Base-by-base conservation (phyloP, 2,888 invertebrate genomes). In the Drosophila subquinaria region DNA sequence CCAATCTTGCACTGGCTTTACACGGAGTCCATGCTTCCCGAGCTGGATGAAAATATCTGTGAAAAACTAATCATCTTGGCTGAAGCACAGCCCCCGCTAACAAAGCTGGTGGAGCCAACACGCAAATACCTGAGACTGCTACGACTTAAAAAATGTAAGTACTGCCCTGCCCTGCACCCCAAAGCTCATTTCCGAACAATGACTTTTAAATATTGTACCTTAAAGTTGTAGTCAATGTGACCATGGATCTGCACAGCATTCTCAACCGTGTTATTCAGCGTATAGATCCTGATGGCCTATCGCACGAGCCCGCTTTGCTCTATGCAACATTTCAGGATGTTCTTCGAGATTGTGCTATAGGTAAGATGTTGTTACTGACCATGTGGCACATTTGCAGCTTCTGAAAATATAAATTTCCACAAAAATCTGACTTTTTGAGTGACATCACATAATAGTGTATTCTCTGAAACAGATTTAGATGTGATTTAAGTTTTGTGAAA, bases 1-100 rank as follows among this genome's bases (percentile, higher is more conserved):
- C 94, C 95, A 9, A 94, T 95, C 27, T 90, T 95, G 23, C 94
- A 95, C 90, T 95, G 94, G 92, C 91, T 95, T 33, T 95, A 95
- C 85, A 94, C 95, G 1, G 95, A 95, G 89, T 95, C 95, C 79
- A 92, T 95, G 81, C 95, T 95, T 36, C 91, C 93, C 20, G 94
- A 94, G 62, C 91, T 95, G 79, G 94, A 94, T 13, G 95, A 95
- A 87, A 93, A 94, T 30, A 94, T 94, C 8, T 95, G 95, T 27
- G 93, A 93, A 62, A 94, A 94, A 77, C 94, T 95, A 68, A 93
- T 95, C 23, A 91, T 92, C 67, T 92, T 93, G 45, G 92, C 94
- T 20, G 93, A 94, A 48, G 93, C 93, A 11, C 94, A 95, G 82
- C 93, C 94, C 3, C 94, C 94, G 56, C 93, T 95, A 70, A 92